Percentiles rank a stretch among this genome's conserved stretches.
These are phyloP conservation scores for Capreolus pygargus DNA, from an alignment of 2,113 vertebrate genomes.

Conservation along the genomic window DNA sequence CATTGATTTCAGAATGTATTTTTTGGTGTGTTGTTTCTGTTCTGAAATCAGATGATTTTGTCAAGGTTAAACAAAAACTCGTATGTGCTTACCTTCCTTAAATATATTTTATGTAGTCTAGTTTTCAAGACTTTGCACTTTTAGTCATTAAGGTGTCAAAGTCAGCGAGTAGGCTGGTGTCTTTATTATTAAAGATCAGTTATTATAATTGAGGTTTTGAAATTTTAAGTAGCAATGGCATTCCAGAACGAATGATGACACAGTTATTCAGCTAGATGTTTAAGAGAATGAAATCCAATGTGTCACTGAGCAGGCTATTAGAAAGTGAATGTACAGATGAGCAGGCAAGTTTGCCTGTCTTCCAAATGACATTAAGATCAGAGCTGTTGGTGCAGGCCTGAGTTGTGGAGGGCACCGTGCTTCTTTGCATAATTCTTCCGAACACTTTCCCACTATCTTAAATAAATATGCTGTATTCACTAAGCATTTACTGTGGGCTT, in stretches of 20 bases:
- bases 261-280: constrained; percentile 53
- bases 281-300: background rate
- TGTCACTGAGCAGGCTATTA: constrained; percentile 61
- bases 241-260: constrained; percentile 61
- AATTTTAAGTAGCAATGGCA: constrained; percentile 67
- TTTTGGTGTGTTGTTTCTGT: background rate
- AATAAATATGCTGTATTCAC: background rate
- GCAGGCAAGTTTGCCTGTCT: background rate
- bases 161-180: constrained; percentile 67
- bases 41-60: constrained; percentile 11
- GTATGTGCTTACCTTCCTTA: constrained; percentile 1
- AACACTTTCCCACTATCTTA: background rate
- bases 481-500: background rate
- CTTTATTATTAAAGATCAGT: constrained; percentile 75
- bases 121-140: constrained; percentile 61
- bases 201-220: constrained; percentile 74
- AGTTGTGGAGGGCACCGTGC: background rate
- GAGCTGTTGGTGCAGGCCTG: background rate
- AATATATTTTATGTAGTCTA: constrained; percentile 59
- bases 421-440: background rate
- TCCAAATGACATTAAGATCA: background rate
- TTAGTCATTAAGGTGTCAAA: constrained; percentile 71
- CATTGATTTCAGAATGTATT: constrained; percentile 12
- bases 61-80: constrained; percentile 32
- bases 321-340: background rate